These are phyloP conservation scores for Nomia melanderi DNA, from an alignment of 1,140 invertebrate genomes.

Conservation along the genomic window DNA sequence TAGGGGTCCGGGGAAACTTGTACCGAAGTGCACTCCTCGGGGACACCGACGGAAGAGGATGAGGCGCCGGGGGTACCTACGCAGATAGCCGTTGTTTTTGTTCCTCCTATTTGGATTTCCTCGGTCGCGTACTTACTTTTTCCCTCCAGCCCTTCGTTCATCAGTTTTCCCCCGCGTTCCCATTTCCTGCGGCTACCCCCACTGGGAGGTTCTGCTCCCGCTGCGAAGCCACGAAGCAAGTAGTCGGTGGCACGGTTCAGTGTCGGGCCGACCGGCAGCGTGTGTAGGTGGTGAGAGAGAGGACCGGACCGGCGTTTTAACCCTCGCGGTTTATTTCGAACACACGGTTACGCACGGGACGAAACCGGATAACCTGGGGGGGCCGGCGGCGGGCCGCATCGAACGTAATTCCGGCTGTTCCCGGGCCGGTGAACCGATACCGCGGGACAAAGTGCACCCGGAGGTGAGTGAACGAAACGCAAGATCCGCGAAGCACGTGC, in stretches of 20 bases:
- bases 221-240: constrained; percentile 41
- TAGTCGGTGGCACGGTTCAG: constrained; percentile 44
- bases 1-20: too few species aligned
- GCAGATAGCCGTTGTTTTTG: too few species aligned
- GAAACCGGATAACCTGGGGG: constrained; percentile 6
- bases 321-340: constrained; percentile 23
- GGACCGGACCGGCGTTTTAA: neutral
- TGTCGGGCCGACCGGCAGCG: constrained; percentile 47
- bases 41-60: too few species aligned
- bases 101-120: neutral
- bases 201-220: constrained; percentile 21
- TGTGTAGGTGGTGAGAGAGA: neutral
- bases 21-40: too few species aligned
- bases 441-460: neutral
- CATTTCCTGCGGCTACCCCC: constrained; percentile 43
- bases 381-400: neutral
- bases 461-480: constrained; percentile 3
- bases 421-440: too few species aligned
- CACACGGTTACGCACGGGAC: neutral
- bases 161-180: constrained; percentile 18
- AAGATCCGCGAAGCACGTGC: constrained; percentile 21
- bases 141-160: neutral
- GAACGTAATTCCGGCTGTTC: neutral
- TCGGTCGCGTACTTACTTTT: neutral
- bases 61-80: too few species aligned